Conservation (phyloP, 2,113 vertebrate species). For the Myotis lucifugus region DNA sequence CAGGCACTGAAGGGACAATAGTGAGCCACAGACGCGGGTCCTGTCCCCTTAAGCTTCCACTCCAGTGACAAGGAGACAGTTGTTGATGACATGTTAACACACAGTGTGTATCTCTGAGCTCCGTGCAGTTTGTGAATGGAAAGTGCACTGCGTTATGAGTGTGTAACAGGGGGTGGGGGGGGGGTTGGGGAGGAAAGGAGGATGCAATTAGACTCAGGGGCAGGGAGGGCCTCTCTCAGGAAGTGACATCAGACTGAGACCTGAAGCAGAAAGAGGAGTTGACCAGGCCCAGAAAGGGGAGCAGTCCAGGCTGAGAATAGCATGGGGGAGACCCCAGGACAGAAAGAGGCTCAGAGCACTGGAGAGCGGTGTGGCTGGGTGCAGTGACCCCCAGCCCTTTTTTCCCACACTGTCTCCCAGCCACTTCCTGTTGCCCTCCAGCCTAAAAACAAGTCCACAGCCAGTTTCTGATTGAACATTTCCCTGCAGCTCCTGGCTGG, state of each 20-base stretch:
- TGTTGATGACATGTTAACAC: fast-evolving
- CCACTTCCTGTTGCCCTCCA: not conserved
- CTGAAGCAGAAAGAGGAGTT: not conserved
- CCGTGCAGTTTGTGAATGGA: not conserved
- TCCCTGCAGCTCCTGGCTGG: fast-evolving
- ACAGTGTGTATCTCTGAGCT: not conserved
- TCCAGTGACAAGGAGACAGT: no score
- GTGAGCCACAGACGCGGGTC: not conserved
- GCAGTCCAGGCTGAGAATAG: not conserved
- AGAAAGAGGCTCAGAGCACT: not conserved
- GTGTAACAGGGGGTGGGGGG: no score
- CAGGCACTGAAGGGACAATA: no score
- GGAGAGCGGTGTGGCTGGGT: not conserved
- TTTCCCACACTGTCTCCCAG: fast-evolving
- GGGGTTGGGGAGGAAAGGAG: no score
- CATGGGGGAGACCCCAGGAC: fast-evolving
- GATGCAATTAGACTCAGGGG: not conserved
- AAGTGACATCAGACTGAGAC: not conserved
- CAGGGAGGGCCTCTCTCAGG: no score
- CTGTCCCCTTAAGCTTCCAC: not conserved
- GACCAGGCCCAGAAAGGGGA: not conserved
- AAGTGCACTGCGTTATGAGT: no score
- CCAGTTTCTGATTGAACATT: not conserved
- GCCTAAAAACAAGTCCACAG: not conserved
- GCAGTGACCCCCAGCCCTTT: not conserved